Conservation (phyloP, 2,113 vertebrate genomes). For the Saccopteryx bilineata region DNA sequence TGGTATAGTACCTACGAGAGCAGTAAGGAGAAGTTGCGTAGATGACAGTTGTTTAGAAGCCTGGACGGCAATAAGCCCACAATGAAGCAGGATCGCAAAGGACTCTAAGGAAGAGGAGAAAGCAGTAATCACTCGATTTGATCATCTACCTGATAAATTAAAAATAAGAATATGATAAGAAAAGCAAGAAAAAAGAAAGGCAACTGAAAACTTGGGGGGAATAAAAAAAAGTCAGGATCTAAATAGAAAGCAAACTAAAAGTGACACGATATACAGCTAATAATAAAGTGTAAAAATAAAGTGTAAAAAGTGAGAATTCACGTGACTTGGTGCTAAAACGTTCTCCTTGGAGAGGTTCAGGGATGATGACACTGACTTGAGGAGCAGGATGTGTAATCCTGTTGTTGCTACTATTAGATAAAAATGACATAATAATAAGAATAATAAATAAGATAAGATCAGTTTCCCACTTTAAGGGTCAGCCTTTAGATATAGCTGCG, state of each 20-base stretch:
- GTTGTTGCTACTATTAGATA: neutral
- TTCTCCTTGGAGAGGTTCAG: neutral
- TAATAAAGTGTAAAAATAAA: neutral
- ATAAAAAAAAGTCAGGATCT: neutral
- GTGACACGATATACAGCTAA: neutral
- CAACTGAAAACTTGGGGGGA: neutral
- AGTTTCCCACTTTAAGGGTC: neutral
- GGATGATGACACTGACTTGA: neutral
- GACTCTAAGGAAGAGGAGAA: neutral
- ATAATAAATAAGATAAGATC: neutral
- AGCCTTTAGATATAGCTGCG: neutral
- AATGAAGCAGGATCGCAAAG: neutral
- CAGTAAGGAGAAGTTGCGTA: neutral
- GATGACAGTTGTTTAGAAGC: neutral
- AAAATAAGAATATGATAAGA: neutral
- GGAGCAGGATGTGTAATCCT: neutral
- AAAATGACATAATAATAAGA: neutral
- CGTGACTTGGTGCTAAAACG: neutral
- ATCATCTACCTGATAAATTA: neutral
- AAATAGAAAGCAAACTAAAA: slow-evolving; percentile 53
- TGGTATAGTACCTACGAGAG: neutral
- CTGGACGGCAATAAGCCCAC: neutral
- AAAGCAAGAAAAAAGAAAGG: neutral
- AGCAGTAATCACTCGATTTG: neutral
- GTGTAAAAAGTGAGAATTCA: neutral